These are phyloP conservation scores for Tetragonula carbonaria DNA, from an alignment of 2,888 invertebrate species.

Conservation along the genomic window DNA sequence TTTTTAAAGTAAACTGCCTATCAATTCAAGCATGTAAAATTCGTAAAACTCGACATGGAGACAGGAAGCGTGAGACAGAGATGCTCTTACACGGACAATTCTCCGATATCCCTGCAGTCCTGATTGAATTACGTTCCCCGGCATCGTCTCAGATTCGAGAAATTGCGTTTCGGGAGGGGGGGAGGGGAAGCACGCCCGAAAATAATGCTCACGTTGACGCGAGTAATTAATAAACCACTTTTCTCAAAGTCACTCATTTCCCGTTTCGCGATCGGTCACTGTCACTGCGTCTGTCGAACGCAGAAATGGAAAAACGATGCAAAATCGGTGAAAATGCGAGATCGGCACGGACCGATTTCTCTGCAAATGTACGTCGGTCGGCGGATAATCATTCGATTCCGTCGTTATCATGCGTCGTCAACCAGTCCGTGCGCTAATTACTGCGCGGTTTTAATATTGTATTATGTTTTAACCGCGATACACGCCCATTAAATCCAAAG, in stretches of 20 bases:
- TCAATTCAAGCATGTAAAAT: too few species aligned
- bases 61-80: not conserved
- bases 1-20: too few species aligned
- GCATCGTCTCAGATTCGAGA: not conserved
- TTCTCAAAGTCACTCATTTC: not conserved
- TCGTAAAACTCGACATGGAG: not conserved
- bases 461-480: slow-evolving; percentile 21
- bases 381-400: slow-evolving; percentile 41
- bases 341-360: not conserved
- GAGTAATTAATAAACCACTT: not conserved
- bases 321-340: not conserved
- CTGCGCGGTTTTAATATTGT: slow-evolving; percentile 27
- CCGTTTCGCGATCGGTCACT: not conserved
- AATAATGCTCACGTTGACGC: not conserved
- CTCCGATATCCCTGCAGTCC: not conserved
- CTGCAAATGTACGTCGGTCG: slow-evolving; percentile 11
- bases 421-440: not conserved
- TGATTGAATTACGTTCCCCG: not conserved
- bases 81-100: not conserved
- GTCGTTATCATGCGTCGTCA: slow-evolving; percentile 21
- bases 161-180: not conserved
- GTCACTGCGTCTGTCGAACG: too few species aligned
- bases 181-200: not conserved
- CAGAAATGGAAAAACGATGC: not conserved
- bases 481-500: not conserved